Percentiles rank a stretch among this genome's conserved stretches.
Evolutionary conservation across 2,113 vertebrate genomes (phyloP).

Genomic region (Pogona vitticeps): DNA sequence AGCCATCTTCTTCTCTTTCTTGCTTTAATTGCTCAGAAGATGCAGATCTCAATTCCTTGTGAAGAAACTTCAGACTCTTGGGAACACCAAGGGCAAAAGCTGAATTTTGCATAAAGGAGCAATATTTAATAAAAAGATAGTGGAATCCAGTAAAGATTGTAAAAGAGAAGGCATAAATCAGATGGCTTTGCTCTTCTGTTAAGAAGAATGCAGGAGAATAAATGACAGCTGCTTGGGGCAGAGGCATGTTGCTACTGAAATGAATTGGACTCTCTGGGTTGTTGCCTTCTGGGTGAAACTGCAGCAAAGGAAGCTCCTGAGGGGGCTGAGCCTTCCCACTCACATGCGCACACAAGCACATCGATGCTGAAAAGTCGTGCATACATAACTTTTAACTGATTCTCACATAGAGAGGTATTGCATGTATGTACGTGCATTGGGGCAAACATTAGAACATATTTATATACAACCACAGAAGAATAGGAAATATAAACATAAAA

Average conservation of each 20-base stretch:
- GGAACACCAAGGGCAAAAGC: neutral
- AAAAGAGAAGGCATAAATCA: conserved; percentile 41
- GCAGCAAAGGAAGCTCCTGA: neutral
- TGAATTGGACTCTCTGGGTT: conserved; percentile 6
- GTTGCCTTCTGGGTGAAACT: conserved; percentile 17
- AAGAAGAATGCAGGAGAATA: neutral
- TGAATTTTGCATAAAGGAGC: conserved; percentile 28
- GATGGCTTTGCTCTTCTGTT: neutral
- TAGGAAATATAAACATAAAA: neutral
- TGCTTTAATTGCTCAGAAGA: neutral
- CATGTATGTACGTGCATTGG: neutral
- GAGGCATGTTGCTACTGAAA: conserved; percentile 12
- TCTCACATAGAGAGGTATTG: neutral
- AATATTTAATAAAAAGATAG: neutral
- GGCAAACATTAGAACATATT: neutral
- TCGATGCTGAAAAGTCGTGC: neutral
- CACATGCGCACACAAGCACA: neutral
- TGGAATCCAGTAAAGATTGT: neutral
- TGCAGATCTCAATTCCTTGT: neutral
- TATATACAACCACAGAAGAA: neutral
- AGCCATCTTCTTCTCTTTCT: neutral
- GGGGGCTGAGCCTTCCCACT: too few relatives aligned
- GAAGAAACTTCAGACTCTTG: neutral
- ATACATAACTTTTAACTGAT: neutral
- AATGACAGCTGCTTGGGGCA: neutral